These are phyloP conservation scores for Elachura formosa DNA, from an alignment of 2,113 vertebrate genomes.

Conservation along the genomic window DNA sequence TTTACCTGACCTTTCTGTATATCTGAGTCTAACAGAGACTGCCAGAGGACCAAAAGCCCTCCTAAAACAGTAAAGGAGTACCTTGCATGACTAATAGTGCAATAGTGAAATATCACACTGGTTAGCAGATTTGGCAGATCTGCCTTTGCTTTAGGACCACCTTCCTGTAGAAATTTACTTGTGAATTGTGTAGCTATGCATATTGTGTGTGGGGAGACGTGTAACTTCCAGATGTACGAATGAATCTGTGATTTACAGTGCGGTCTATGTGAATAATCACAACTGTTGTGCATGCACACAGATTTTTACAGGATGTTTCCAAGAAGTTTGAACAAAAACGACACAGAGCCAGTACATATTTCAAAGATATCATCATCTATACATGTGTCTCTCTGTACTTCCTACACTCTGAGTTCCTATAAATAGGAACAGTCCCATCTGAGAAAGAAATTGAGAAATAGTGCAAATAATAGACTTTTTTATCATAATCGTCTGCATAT, in stretches of 20 bases:
- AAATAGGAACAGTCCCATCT: not conserved
- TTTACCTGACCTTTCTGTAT: not conserved
- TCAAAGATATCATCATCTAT: not conserved
- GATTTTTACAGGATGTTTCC: constrained; percentile 25
- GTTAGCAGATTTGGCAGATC: not conserved
- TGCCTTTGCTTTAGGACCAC: not conserved
- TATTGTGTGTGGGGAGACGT: not conserved
- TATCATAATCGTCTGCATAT: not conserved
- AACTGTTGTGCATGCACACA: not conserved
- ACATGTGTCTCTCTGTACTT: not conserved
- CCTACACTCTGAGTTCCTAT: not conserved
- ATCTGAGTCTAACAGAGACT: not conserved
- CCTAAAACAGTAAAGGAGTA: not conserved
- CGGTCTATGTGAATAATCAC: not conserved
- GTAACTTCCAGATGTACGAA: not conserved
- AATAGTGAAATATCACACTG: not conserved
- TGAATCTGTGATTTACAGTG: not conserved
- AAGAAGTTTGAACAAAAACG: not conserved
- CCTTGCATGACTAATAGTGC: not conserved
- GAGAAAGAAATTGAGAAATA: not conserved
- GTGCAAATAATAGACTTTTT: constrained; percentile 15
- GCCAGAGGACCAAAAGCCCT: not conserved
- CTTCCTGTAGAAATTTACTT: not conserved
- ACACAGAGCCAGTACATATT: not conserved
- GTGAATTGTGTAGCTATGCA: not conserved